These are phyloP conservation scores for Orestias chungarensis DNA, from an alignment of 2,797 vertebrate genomes.

Conservation along the genomic window DNA sequence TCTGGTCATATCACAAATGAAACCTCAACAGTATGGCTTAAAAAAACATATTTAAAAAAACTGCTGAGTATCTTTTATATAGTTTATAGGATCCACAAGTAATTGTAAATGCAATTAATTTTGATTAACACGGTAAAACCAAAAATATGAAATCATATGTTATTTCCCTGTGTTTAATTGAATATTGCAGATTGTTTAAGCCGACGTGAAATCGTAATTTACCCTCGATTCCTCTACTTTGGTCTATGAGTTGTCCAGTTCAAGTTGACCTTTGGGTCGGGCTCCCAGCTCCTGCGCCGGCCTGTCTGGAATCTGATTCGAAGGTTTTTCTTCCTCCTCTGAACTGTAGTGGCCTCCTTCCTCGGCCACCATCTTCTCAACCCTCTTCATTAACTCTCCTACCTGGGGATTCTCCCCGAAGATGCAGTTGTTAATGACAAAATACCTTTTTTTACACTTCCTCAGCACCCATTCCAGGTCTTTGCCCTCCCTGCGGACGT, in stretches of 20 bases:
- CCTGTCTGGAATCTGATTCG: slow-evolving; percentile 54
- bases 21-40: slow-evolving; percentile 1
- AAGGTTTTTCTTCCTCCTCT: slow-evolving; percentile 46
- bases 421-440: slow-evolving; percentile 80
- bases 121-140: neutral
- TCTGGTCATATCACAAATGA: neutral
- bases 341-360: slow-evolving; percentile 70
- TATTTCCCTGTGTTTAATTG: neutral
- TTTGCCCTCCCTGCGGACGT: slow-evolving; percentile 81
- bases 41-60: neutral
- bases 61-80: neutral
- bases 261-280: slow-evolving; percentile 77
- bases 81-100: neutral
- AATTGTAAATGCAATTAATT: neutral
- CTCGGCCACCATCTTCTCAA: slow-evolving; percentile 80
- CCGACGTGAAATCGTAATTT: neutral
- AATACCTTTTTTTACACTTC: slow-evolving; percentile 79
- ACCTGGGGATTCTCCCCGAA: slow-evolving; percentile 80
- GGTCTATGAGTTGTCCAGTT: slow-evolving; percentile 48
- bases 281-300: slow-evolving; percentile 73
- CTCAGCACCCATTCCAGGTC: slow-evolving; percentile 81
- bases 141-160: neutral
- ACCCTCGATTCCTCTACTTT: too few species aligned
- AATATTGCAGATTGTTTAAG: neutral
- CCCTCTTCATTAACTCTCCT: slow-evolving; percentile 71